A percentile compares a stretch with the other conserved stretches of the same genome.
These are phyloP conservation scores for Neosilurus mollespiculum DNA, from an alignment of 2,797 vertebrate genomes.

Conservation along the genomic window DNA sequence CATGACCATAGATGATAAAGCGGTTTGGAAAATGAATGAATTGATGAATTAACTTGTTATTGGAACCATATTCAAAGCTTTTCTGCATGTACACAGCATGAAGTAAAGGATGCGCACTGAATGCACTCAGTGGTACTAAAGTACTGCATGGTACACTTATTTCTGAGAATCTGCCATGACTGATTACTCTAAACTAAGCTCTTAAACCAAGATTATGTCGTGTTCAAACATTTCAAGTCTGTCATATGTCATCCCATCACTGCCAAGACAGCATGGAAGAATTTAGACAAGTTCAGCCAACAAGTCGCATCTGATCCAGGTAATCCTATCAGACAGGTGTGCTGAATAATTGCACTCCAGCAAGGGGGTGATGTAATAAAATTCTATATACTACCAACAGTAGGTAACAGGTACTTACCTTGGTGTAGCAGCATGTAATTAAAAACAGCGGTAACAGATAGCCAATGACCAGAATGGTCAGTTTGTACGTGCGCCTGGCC, in stretches of 20 bases:
- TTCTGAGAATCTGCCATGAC: not conserved
- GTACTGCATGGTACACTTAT: not conserved
- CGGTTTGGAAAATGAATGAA: too few species aligned
- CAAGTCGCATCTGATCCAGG: not conserved
- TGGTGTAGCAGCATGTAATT: slow-evolving; percentile 83
- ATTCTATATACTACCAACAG: not conserved
- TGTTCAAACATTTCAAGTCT: not conserved
- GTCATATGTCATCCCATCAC: not conserved
- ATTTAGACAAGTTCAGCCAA: not conserved
- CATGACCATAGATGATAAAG: too few species aligned
- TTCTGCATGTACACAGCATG: not conserved
- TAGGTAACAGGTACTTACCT: slow-evolving; percentile 66
- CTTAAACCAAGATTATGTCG: not conserved
- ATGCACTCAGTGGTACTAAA: too few species aligned
- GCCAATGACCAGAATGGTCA: slow-evolving; percentile 75
- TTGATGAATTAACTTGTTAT: too few species aligned
- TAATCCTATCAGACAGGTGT: not conserved
- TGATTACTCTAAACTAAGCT: not conserved
- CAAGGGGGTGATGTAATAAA: not conserved
- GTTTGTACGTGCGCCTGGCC: slow-evolving; percentile 72
- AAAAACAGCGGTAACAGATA: slow-evolving; percentile 82
- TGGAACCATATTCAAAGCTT: not conserved
- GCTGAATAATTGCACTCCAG: not conserved
- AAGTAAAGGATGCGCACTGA: not conserved
- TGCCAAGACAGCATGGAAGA: not conserved